These are phyloP conservation scores for Crypturellus tataupa DNA, from an alignment of 2,797 vertebrate species.

Conservation along the genomic window DNA sequence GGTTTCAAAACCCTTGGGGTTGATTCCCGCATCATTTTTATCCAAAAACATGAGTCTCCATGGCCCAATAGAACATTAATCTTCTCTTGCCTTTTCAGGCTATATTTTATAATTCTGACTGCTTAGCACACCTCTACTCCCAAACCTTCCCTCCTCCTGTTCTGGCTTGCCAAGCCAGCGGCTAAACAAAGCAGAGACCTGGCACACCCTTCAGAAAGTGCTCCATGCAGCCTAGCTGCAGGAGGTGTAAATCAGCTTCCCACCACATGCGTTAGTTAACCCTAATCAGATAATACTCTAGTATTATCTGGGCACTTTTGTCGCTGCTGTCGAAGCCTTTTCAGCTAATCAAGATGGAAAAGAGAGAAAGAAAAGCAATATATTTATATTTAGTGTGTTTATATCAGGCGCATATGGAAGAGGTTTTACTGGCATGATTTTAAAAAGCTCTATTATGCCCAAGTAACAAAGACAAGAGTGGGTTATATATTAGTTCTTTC, in stretches of 20 bases:
- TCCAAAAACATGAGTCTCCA: neutral
- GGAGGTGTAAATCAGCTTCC: neutral
- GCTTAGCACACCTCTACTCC: neutral
- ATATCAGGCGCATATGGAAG: neutral
- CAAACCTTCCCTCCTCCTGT: neutral
- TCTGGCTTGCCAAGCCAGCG: neutral
- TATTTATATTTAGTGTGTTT: neutral
- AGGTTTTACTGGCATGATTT: neutral
- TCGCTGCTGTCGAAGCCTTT: neutral
- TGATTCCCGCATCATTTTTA: neutral
- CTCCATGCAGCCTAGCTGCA: neutral
- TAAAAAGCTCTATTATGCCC: neutral
- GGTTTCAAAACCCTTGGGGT: neutral
- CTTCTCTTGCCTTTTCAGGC: neutral
- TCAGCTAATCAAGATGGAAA: neutral
- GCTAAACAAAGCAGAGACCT: neutral
- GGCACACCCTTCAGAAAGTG: neutral
- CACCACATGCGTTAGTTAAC: neutral
- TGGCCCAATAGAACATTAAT: neutral
- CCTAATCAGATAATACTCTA: neutral
- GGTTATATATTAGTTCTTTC: neutral
- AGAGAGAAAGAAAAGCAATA: neutral
- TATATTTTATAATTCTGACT: neutral
- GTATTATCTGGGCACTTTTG: neutral
- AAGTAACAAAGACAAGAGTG: neutral